phyloP scores from a whole-genome alignment of 2,888 invertebrate genomes.

The Dexiosoma caninum region DNA sequence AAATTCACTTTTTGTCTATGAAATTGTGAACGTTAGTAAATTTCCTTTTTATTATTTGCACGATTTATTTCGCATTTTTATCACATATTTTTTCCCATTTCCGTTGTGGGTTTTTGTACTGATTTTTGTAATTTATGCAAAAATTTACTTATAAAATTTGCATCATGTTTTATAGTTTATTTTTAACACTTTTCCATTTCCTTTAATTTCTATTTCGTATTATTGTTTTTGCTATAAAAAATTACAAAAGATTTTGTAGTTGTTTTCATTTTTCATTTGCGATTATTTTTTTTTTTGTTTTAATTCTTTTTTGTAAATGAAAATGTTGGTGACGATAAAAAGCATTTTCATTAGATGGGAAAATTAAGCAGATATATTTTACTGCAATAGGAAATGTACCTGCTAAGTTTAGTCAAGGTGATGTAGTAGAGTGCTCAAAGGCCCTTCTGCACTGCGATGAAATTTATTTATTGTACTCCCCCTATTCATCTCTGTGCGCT shows the following conservation, averaged over 20 bases:
- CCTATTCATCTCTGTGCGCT: too few relatives aligned
- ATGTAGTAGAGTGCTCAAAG: too few relatives aligned
- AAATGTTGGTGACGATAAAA: neutral
- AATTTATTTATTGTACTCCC: too few relatives aligned
- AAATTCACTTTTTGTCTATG: neutral
- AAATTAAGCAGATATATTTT: too few relatives aligned
- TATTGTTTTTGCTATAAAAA: neutral
- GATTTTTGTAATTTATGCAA: slow-evolving; percentile 38
- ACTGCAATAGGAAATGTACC: too few relatives aligned
- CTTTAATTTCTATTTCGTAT: slow-evolving; percentile 26
- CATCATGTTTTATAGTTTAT: slow-evolving; percentile 39
- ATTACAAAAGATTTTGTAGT: neutral
- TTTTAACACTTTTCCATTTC: slow-evolving; percentile 49
- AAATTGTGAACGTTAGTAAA: neutral
- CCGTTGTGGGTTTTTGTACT: slow-evolving; percentile 34
- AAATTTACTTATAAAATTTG: slow-evolving; percentile 29
- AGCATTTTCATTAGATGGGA: neutral
- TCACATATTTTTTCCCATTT: slow-evolving; percentile 36
- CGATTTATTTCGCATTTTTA: slow-evolving; percentile 45
- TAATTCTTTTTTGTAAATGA: slow-evolving; percentile 6
- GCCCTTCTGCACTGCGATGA: too few relatives aligned
- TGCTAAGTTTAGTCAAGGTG: too few relatives aligned
- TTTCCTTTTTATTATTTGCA: slow-evolving; percentile 6
- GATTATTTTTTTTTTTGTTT: slow-evolving; percentile 56
- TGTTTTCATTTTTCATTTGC: neutral